Evolutionary conservation across 2,888 invertebrate genomes (phyloP).

Genomic region (Drosophila subquinaria): DNA sequence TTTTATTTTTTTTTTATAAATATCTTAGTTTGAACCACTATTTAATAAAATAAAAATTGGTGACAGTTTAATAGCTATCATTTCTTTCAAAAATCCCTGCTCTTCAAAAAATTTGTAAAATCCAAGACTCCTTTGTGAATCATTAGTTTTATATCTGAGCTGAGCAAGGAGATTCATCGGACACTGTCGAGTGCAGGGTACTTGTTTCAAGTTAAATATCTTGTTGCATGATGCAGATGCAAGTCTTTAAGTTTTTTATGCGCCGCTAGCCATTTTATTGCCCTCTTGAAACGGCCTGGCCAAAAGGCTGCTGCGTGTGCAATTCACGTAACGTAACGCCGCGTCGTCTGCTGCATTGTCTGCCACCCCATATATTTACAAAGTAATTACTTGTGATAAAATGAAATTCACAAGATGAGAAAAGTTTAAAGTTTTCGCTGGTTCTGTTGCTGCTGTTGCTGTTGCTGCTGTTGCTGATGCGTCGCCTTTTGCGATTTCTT

Average conservation of each 20-base stretch:
- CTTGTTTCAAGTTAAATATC: conserved; percentile 3
- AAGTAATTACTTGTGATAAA: conserved; percentile 84
- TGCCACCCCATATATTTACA: conserved; percentile 76
- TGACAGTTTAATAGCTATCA: no score
- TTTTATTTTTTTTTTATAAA: no score
- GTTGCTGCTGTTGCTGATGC: conserved; percentile 20
- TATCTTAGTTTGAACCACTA: no score
- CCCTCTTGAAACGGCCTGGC: conserved; percentile 59
- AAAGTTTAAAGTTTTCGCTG: conserved; percentile 79
- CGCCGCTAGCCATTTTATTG: conserved; percentile 52
- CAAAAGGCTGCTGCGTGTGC: conserved; percentile 65
- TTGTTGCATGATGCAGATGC: conserved; percentile 36
- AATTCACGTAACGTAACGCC: conserved; percentile 51
- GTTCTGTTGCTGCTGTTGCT: conserved; percentile 24
- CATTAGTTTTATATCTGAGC: no score
- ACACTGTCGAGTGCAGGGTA: not conserved
- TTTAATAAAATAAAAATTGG: no score
- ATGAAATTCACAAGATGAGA: conserved; percentile 82
- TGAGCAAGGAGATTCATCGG: not conserved
- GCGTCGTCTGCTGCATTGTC: conserved; percentile 67
- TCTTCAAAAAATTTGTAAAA: no score
- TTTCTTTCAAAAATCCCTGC: no score
- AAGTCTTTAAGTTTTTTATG: conserved; percentile 53
- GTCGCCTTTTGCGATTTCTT: conserved; percentile 69
- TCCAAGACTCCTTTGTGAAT: no score